These are phyloP conservation scores for Tryphoninae sp. DNA, from an alignment of 2,888 invertebrate genomes.

Conservation along the genomic window DNA sequence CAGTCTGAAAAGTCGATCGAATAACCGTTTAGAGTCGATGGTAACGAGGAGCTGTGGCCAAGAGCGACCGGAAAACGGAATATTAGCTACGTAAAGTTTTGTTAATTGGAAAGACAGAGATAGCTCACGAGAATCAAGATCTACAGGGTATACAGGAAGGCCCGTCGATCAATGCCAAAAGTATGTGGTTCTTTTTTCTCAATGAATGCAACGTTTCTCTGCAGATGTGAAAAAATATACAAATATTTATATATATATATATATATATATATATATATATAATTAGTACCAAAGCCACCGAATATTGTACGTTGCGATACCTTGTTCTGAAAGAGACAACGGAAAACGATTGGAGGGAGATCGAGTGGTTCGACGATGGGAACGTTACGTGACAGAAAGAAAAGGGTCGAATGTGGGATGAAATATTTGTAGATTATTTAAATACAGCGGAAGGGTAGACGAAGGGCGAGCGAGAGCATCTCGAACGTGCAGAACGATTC, in stretches of 20 bases:
- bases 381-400: slow-evolving; percentile 14
- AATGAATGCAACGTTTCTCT: slow-evolving; percentile 23
- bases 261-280: slow-evolving; percentile 21
- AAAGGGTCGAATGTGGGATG: slow-evolving; percentile 1
- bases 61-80: background rate
- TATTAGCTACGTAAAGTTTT: background rate
- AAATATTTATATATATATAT: background rate
- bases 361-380: background rate
- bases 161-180: slow-evolving; percentile 22
- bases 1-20: slow-evolving; percentile 83
- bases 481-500: slow-evolving; percentile 23
- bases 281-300: slow-evolving; percentile 58
- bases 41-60: background rate
- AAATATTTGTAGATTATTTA: background rate
- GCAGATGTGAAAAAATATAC: slow-evolving; percentile 34
- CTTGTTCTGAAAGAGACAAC: slow-evolving; percentile 51
- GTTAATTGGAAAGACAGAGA: slow-evolving; percentile 16
- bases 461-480: slow-evolving; percentile 21
- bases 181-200: slow-evolving; percentile 11
- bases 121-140: slow-evolving; percentile 19
- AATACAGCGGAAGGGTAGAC: slow-evolving; percentile 13
- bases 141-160: slow-evolving; percentile 17
- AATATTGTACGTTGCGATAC: slow-evolving; percentile 37
- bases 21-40: background rate
- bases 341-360: background rate